phyloP scores from a whole-genome alignment of 37 sponge, comb jelly and placozoan genomes.

The Petrosia ficiformis region DNA sequence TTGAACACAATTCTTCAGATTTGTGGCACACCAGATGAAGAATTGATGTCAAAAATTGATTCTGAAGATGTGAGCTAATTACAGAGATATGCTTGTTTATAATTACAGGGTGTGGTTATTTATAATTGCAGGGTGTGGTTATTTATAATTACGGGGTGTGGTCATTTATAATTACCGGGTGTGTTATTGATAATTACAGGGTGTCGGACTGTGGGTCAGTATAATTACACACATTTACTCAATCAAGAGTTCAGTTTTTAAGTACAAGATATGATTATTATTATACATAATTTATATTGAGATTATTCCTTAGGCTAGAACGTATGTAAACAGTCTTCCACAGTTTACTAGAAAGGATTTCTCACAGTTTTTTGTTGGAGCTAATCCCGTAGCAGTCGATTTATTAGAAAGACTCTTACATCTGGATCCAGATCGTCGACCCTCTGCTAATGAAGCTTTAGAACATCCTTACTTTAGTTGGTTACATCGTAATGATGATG shows the following conservation, averaged over 20 bases:
- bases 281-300: background rate
- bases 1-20: constrained; percentile 85
- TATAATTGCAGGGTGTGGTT: too few relatives aligned
- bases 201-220: too few relatives aligned
- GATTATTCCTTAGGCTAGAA: constrained; percentile 43
- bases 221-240: too few relatives aligned
- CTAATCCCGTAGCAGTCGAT: constrained; percentile 73
- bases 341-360: constrained; percentile 52
- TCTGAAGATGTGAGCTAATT: constrained; percentile 40
- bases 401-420: constrained; percentile 70
- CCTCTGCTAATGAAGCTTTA: constrained; percentile 71
- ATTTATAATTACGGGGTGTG: too few relatives aligned
- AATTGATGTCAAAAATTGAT: constrained; percentile 63
- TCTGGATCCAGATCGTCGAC: constrained; percentile 75
- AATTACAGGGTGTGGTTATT: too few relatives aligned
- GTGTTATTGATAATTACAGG: too few relatives aligned
- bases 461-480: constrained; percentile 79
- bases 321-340: constrained; percentile 62
- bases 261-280: too few relatives aligned
- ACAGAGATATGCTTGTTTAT: too few relatives aligned
- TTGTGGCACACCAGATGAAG: constrained; percentile 85
- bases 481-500: constrained; percentile 79
- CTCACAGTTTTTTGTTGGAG: constrained; percentile 67
- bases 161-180: too few relatives aligned
- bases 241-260: too few relatives aligned